Evolutionary conservation across 1,140 invertebrate species (phyloP), one percentile per base, ranked within the genome.

Genomic region (Pseudomyrmex concolor): DNA sequence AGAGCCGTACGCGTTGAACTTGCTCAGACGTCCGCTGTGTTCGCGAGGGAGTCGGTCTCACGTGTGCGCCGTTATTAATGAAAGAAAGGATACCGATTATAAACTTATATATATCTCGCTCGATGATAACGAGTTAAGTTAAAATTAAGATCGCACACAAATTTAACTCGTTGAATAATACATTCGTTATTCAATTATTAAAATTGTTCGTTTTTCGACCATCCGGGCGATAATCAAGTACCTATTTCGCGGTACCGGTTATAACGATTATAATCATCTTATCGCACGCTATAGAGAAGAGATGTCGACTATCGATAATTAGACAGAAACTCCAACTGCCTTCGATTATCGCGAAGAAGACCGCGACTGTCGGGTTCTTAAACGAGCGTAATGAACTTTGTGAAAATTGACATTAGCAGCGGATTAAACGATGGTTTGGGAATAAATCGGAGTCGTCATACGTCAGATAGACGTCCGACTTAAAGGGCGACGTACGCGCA

Each of bases 391-490:
- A 86, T 81, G 80, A 86, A 80, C 77, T 86, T 25, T 64, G 34
- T 54, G 85, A 81, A 82, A 86, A 86, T 86, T 86, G 84, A 86
- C 77, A 57, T 64, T 80, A 68, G 25, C 63, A 60, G 70, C 17
- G 73, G 63, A 82, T 81, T 68, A 74, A 78, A 85, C 62, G 77
- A 68, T 70, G 62, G 77, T 50, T 54, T 63, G 62, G 74, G 59
- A 83, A 66, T 54, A 71, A 76, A 85, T 70, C 81, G 50, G 71
- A 74, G 34, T 68, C 78, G 80, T 87, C 66, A 59, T 62, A 83
- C 78, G 84, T 87, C 84, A 83, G 63, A 86, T 86, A 86, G 77
- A 86, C 15, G 78, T 87, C 76, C 71, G 22, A 86, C 50, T 63
- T 71, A 60, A 59, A 59, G 43, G 19, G 25, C 48, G 60, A 84